phyloP scores from a whole-genome alignment of 2,113 vertebrate species.

The Junco hyemalis region DNA sequence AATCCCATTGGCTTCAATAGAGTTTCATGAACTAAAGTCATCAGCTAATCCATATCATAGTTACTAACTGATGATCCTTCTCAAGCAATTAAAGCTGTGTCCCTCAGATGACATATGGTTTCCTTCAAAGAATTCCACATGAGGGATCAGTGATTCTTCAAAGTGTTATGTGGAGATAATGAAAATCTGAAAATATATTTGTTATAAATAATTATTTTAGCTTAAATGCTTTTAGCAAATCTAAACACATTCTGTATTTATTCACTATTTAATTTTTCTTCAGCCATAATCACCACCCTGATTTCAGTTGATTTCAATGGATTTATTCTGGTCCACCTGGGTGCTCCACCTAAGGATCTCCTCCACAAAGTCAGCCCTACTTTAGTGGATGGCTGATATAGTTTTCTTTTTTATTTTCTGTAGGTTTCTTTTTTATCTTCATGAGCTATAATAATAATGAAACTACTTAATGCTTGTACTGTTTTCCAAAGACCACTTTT shows the following conservation, averaged over 20 bases:
- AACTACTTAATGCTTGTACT: slow-evolving; percentile 60
- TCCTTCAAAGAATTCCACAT: neutral
- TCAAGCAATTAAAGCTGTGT: slow-evolving; percentile 1
- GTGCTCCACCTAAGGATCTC: neutral
- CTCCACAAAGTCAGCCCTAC: neutral
- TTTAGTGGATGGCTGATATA: neutral
- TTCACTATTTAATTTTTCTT: neutral
- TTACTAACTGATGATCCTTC: slow-evolving; percentile 26
- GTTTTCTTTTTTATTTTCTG: slow-evolving; percentile 32
- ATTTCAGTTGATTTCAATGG: neutral
- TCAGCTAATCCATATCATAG: slow-evolving; percentile 42
- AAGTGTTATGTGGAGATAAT: neutral
- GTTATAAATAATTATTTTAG: neutral
- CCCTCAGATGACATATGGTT: neutral
- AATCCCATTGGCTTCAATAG: slow-evolving; percentile 31
- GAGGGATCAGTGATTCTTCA: neutral
- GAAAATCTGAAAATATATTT: neutral
- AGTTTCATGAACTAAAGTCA: slow-evolving; percentile 29
- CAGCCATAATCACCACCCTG: neutral
- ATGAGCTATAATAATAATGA: slow-evolving; percentile 51
- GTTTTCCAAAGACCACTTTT: slow-evolving; percentile 62
- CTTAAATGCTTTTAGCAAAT: neutral
- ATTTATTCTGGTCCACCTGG: neutral
- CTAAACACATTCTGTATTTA: neutral
- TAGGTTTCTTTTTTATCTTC: neutral